A percentile compares a stretch with the other conserved stretches of the same genome.
Conservation (phyloP, 2,113 vertebrate species). For the Setophaga kirtlandii region DNA sequence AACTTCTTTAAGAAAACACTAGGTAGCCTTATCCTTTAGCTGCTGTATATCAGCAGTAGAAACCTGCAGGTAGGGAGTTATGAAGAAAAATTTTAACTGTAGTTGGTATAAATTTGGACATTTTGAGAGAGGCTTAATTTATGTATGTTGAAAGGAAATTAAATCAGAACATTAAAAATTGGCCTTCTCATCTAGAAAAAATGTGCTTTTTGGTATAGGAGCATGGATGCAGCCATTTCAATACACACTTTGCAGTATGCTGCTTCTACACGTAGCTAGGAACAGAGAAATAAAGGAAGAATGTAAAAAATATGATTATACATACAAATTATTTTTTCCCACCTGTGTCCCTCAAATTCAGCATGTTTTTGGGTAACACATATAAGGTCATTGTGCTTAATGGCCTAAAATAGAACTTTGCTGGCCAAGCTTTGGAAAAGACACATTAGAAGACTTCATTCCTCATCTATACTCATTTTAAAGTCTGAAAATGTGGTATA, state of each 20-base stretch:
- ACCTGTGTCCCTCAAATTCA: background rate
- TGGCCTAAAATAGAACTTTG: background rate
- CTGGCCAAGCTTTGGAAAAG: background rate
- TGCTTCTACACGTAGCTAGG: background rate
- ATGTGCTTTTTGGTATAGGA: background rate
- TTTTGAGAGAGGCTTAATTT: background rate
- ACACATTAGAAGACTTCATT: background rate
- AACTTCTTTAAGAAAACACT: background rate
- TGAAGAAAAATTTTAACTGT: background rate
- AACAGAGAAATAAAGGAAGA: background rate
- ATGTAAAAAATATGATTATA: background rate
- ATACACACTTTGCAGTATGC: background rate
- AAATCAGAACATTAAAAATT: background rate
- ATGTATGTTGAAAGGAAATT: background rate
- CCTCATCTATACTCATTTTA: background rate
- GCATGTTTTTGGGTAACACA: background rate
- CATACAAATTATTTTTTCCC: background rate
- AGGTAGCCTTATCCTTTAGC: background rate
- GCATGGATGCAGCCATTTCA: background rate
- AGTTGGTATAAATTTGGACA: background rate
- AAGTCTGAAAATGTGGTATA: background rate
- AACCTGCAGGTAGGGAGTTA: background rate
- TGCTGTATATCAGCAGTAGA: background rate
- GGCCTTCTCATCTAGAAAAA: slow-evolving; percentile 7
- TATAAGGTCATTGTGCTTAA: background rate